phyloP scores from a whole-genome alignment of 1,140 invertebrate genomes.

The Littorina saxatilis region DNA sequence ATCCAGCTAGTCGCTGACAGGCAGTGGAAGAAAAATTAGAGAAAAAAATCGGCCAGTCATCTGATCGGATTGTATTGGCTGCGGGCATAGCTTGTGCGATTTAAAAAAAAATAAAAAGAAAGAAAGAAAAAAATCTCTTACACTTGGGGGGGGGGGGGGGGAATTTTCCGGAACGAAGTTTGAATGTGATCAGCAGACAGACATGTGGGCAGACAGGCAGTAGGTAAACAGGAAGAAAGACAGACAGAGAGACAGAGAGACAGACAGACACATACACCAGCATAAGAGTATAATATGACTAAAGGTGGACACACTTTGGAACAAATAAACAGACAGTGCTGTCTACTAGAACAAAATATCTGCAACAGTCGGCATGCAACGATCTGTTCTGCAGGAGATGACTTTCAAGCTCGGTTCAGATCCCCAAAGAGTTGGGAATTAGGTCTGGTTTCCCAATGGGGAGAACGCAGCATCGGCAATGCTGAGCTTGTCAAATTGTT shows the following conservation, averaged over 20 bases:
- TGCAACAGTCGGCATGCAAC: background rate
- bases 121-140: background rate
- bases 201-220: background rate
- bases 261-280: slow-evolving; percentile 16
- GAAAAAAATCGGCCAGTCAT: background rate
- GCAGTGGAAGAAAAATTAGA: no score
- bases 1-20: background rate
- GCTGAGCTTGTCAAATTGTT: no score
- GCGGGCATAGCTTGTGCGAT: background rate
- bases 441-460: background rate
- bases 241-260: slow-evolving; percentile 14
- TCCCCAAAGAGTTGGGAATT: no score
- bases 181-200: no score
- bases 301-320: background rate
- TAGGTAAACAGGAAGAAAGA: slow-evolving; percentile 1
- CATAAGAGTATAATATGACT: background rate
- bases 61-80: no score
- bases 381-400: background rate
- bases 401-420: no score
- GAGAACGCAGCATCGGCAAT: no score
- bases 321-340: background rate
- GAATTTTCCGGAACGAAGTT: no score
- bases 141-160: no score
- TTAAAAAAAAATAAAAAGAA: background rate
- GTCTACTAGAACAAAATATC: background rate